Conservation (phyloP, 1,140 invertebrate species). For the Eueides isabella region DNA sequence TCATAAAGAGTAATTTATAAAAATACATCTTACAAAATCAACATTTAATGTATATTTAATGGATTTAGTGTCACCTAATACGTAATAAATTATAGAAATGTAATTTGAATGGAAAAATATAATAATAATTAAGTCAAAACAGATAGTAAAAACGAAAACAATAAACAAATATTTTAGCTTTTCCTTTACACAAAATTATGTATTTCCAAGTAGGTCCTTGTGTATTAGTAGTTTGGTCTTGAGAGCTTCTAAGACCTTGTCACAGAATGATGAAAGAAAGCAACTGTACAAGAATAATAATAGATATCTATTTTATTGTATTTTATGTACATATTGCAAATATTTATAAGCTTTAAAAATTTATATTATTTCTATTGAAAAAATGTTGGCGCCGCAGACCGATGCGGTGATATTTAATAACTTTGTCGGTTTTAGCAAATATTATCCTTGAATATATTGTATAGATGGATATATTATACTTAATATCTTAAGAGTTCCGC, state of each 20-base stretch:
- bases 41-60: background rate
- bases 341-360: background rate
- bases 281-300: conserved; percentile 34
- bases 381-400: background rate
- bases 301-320: conserved; percentile 12
- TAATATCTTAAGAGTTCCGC: conserved; percentile 16
- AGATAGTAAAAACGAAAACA: background rate
- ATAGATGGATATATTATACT: conserved; percentile 1
- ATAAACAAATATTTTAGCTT: background rate
- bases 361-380: background rate
- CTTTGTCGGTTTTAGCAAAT: conserved; percentile 1
- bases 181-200: conserved; percentile 12
- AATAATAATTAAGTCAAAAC: background rate
- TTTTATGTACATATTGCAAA: background rate
- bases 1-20: background rate
- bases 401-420: background rate
- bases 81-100: background rate
- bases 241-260: conserved; percentile 34
- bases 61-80: background rate
- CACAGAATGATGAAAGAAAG: conserved; percentile 35
- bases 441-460: conserved; percentile 8
- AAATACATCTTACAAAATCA: background rate
- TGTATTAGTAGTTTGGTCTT: conserved; percentile 39
- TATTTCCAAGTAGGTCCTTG: conserved; percentile 19
- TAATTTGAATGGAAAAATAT: background rate